Percentiles rank a stretch among this genome's conserved stretches.
Conservation (phyloP, 2,888 invertebrate genomes). For the Nymphalis c-album region DNA sequence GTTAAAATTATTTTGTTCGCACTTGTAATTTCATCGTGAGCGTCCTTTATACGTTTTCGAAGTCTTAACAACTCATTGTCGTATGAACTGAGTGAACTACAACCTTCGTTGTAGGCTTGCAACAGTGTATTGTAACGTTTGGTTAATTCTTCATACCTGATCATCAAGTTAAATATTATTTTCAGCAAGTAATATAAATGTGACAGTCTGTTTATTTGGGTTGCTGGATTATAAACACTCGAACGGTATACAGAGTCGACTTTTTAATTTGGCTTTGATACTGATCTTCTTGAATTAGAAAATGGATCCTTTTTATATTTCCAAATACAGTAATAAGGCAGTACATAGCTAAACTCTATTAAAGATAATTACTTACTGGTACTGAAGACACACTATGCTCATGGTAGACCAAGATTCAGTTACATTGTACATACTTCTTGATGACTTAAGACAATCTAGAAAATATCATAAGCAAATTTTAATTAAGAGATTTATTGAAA, state of each 20-base stretch:
- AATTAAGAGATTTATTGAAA: no score
- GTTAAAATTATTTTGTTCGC: conserved; percentile 58
- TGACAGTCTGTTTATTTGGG: no score
- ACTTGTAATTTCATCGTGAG: conserved; percentile 53
- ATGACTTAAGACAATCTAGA: conserved; percentile 44
- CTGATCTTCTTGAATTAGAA: no score
- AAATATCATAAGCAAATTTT: conserved; percentile 11
- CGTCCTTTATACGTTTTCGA: conserved; percentile 44
- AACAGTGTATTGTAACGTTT: conserved; percentile 63
- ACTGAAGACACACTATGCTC: conserved; percentile 79
- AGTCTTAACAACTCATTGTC: conserved; percentile 51
- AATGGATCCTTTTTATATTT: no score
- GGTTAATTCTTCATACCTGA: conserved; percentile 68
- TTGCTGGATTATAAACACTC: no score
- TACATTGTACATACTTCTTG: conserved; percentile 48
- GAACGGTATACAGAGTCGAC: no score
- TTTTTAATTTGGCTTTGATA: no score
- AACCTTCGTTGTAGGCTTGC: conserved; percentile 58
- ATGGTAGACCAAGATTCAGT: conserved; percentile 76
- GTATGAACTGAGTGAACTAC: conserved; percentile 46
- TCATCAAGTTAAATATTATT: neutral
- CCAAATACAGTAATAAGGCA: no score
- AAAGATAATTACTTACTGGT: conserved; percentile 67
- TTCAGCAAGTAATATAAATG: no score
- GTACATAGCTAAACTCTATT: neutral